Conservation (phyloP, 1,140 invertebrate genomes). For the Sycophila sp. region DNA sequence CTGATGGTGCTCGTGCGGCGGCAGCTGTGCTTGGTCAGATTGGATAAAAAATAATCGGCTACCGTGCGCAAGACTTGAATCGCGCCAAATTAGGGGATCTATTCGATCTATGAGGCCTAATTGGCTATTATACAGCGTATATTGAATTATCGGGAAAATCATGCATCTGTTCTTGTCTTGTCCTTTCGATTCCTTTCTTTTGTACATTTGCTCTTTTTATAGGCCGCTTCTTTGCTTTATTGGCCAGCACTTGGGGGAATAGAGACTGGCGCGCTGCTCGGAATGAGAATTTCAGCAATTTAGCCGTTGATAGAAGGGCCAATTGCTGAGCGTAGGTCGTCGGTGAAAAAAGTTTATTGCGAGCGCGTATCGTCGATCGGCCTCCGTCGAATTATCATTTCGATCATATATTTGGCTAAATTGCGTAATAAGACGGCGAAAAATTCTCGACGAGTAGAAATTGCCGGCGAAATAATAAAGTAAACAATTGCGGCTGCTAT, state of each 20-base stretch:
- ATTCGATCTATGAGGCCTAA: slow-evolving; percentile 59
- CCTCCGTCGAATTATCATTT: no score
- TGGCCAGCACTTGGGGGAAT: background rate
- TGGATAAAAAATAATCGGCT: slow-evolving; percentile 54
- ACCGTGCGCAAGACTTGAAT: slow-evolving; percentile 39
- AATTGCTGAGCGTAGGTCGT: no score
- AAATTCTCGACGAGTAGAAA: background rate
- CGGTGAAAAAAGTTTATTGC: slow-evolving; percentile 8
- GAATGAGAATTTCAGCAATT: slow-evolving; percentile 14
- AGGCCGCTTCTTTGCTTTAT: background rate
- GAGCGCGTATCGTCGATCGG: background rate
- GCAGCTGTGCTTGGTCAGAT: slow-evolving; percentile 12
- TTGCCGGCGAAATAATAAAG: background rate
- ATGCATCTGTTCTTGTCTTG: slow-evolving; percentile 21
- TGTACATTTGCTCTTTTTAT: background rate
- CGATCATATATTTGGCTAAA: background rate
- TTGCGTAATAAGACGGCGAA: background rate
- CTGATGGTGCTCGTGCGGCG: background rate
- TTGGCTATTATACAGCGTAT: slow-evolving; percentile 56
- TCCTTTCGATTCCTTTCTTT: background rate
- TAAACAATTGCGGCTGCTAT: no score
- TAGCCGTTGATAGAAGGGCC: slow-evolving; percentile 7
- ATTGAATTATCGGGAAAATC: slow-evolving; percentile 49
- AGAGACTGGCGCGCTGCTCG: background rate
- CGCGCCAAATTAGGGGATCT: slow-evolving; percentile 56